A percentile compares a stretch with the other conserved stretches of the same genome.
Evolutionary conservation across 2,888 invertebrate genomes (phyloP).

Genomic region (Acleris sparsana): DNA sequence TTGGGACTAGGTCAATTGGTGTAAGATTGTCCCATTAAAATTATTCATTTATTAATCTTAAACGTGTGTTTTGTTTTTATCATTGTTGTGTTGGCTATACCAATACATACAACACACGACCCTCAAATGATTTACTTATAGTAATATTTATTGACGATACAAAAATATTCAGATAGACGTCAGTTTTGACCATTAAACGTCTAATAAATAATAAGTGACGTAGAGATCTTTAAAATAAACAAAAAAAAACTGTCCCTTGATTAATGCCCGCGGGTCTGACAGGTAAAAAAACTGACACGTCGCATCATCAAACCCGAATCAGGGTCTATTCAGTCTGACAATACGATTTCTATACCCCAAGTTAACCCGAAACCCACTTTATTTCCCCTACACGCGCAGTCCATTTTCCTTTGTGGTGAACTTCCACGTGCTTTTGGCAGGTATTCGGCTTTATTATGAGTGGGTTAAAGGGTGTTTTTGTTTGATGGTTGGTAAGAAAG

Average conservation of each 20-base stretch:
- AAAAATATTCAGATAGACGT: not conserved
- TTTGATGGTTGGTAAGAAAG: slow-evolving; percentile 49
- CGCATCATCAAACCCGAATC: slow-evolving; percentile 70
- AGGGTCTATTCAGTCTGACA: slow-evolving; percentile 65
- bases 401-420: slow-evolving; percentile 47
- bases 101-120: too few species aligned
- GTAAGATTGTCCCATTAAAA: too few species aligned
- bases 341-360: slow-evolving; percentile 54
- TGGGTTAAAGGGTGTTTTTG: slow-evolving; percentile 56
- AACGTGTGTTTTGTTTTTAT: too few species aligned
- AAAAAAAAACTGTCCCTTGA: slow-evolving; percentile 52
- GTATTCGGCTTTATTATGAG: slow-evolving; percentile 49
- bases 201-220: slow-evolving; percentile 35
- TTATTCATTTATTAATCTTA: too few species aligned
- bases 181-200: not conserved
- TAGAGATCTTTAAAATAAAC: slow-evolving; percentile 39
- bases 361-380: slow-evolving; percentile 55
- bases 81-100: not conserved
- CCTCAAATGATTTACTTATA: too few species aligned
- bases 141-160: too few species aligned
- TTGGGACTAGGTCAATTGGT: too few species aligned
- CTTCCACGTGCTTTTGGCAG: slow-evolving; percentile 31
- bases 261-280: slow-evolving; percentile 66
- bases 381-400: slow-evolving; percentile 56
- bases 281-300: slow-evolving; percentile 61